Evolutionary conservation across 2,888 invertebrate species (phyloP), one percentile per base, ranked within the genome.

Genomic region (Napeogenes sylphis): DNA sequence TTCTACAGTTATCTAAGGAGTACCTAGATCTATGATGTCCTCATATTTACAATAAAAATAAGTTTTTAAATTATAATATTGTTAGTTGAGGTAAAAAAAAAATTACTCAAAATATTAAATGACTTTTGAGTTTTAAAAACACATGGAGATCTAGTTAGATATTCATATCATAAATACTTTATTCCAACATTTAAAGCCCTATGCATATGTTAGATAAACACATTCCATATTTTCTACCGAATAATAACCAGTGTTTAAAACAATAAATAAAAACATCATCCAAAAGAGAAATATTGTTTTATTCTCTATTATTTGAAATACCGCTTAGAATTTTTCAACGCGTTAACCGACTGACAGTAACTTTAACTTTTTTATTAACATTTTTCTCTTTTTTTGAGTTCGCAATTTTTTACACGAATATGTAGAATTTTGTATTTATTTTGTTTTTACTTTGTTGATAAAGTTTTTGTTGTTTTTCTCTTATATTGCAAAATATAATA

Each of bases 281-380:
- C 35, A 35, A 35, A 35, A 35, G 8, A 51, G n/a, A 51, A 30
- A 51, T 51, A 51, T 30, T 12, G n/a, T 51, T 51, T 51, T 47
- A 14, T 21, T 51, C 30, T 51, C 51, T 51, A 51, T 51, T 51
- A 51, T 51, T 51, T 30, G 51, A 30, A 51, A 12, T 47, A 47
- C 47, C 51, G 51, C 30, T 51, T 51, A 51, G 51, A 30, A 30
- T 51, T 51, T 51, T 30, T 30, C 10, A 47, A 47, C 51, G 51
- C 51, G 51, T 30, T 51, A 51, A 51, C 47, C 47, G 14, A 47
- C 21, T 21, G 51, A 51, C 51, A 30, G 51, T 51, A 30, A 51
- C 51, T 51, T 51, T 51, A 51, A 51, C 51, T 42, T 51, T 51
- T 51, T 51, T 51, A 30, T 30, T 30, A 51, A 51, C 21, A 51